These are phyloP conservation scores for Zootoca vivipara DNA, from an alignment of 2,113 vertebrate genomes.

Conservation along the genomic window DNA sequence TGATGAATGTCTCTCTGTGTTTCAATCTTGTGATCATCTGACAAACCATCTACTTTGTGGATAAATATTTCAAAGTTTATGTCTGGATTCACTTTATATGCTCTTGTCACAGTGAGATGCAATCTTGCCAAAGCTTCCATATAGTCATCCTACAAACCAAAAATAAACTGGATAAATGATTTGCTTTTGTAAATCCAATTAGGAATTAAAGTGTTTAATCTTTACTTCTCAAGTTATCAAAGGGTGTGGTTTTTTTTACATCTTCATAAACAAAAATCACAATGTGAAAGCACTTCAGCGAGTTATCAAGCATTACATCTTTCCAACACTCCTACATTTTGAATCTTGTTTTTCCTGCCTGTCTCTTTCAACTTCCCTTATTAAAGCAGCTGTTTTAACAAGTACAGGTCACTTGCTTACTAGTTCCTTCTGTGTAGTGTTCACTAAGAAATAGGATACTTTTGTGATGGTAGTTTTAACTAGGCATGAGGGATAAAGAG, in stretches of 20 bases:
- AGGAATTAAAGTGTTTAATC: background rate
- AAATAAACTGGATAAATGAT: conserved; percentile 17
- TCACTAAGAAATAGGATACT: background rate
- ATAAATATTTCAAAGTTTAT: conserved; percentile 97
- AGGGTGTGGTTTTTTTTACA: background rate
- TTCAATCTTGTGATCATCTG: conserved; percentile 95
- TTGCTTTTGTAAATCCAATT: background rate
- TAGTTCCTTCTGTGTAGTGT: background rate
- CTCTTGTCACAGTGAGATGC: conserved; percentile 91
- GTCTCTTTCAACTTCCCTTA: no score
- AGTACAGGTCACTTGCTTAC: background rate
- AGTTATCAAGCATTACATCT: background rate
- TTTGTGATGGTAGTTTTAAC: background rate
- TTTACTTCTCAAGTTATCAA: background rate
- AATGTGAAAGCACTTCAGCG: background rate
- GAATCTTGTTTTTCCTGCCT: background rate
- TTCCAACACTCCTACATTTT: background rate
- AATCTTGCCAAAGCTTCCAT: conserved; percentile 91
- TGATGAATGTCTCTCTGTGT: conserved; percentile 94
- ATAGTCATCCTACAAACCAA: conserved; percentile 85
- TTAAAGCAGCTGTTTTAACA: background rate
- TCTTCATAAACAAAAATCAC: background rate
- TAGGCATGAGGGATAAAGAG: no score
- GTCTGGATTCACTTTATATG: conserved; percentile 92
- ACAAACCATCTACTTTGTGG: conserved; percentile 95